Evolutionary conservation across 1,140 invertebrate genomes (phyloP).

Genomic region (Lepidurus couesii): DNA sequence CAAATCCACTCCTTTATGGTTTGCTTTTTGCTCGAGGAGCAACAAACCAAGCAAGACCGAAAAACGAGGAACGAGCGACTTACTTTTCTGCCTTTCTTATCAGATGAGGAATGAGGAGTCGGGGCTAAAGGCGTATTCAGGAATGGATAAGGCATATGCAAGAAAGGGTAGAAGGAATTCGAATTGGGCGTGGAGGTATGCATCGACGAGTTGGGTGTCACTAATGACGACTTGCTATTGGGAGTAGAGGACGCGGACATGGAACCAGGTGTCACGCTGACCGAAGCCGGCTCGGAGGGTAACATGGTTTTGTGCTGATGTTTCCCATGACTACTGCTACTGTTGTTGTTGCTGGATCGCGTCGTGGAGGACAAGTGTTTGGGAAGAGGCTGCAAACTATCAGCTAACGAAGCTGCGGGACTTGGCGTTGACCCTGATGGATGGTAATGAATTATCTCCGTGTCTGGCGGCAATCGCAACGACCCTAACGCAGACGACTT

Average conservation of each 20-base stretch:
- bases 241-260: not conserved
- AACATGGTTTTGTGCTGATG: constrained; percentile 62
- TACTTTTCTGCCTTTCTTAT: constrained; percentile 27
- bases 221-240: not conserved
- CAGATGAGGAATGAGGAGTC: constrained; percentile 3
- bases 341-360: constrained; percentile 71
- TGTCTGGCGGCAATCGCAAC: constrained; percentile 74
- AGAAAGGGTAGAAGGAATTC: constrained; percentile 30
- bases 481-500: constrained; percentile 69
- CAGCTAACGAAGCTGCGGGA: constrained; percentile 3
- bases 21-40: not conserved
- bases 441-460: constrained; percentile 75
- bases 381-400: constrained; percentile 7
- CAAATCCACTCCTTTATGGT: not conserved
- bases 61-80: not conserved
- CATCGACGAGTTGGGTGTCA: constrained; percentile 14
- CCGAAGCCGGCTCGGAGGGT: constrained; percentile 69
- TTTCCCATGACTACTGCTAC: constrained; percentile 68
- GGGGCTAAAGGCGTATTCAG: constrained; percentile 28
- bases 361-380: constrained; percentile 66
- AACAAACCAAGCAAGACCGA: not conserved
- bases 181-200: constrained; percentile 27
- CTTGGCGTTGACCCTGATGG: not conserved
- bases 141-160: constrained; percentile 33
- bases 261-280: constrained; percentile 54